phyloP scores from a whole-genome alignment of 2,797 vertebrate genomes.

The Craterocephalus amniculus region DNA sequence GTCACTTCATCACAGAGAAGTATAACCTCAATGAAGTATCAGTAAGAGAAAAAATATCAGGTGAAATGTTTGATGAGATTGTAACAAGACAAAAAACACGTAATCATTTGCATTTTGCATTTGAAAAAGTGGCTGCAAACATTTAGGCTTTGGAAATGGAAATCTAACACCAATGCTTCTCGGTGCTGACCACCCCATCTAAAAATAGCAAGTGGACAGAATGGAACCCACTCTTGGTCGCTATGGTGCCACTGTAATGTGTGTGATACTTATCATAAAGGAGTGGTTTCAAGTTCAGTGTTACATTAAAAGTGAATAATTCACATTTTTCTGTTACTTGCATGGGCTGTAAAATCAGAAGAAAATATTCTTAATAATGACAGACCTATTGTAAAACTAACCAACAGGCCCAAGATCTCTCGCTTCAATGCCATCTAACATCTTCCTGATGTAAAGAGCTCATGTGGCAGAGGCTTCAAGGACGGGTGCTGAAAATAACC shows the following conservation, averaged over 20 bases:
- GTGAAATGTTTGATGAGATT: conserved; percentile 7
- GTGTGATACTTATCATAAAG: conserved; percentile 65
- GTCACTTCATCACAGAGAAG: conserved; percentile 9
- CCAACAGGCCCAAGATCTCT: not conserved
- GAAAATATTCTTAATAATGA: conserved; percentile 6
- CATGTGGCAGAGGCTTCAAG: conserved; percentile 32
- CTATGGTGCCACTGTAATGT: conserved; percentile 54
- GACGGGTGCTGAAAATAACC: conserved; percentile 67
- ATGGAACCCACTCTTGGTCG: conserved; percentile 30
- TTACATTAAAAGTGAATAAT: not conserved
- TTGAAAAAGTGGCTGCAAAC: conserved; percentile 1
- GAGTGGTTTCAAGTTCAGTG: conserved; percentile 24
- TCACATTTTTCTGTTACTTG: not conserved
- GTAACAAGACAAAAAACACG: conserved; percentile 1
- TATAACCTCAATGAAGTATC: not conserved
- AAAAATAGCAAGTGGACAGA: conserved; percentile 69
- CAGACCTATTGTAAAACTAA: conserved; percentile 13
- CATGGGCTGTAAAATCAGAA: conserved; percentile 2
- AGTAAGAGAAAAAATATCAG: not conserved
- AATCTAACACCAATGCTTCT: conserved; percentile 45
- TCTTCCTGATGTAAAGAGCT: conserved; percentile 13
- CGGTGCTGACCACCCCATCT: conserved; percentile 41
- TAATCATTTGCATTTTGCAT: conserved; percentile 1
- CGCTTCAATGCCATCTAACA: conserved; percentile 41
- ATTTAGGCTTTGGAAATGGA: conserved; percentile 22